Conservation (phyloP, 2,888 invertebrate species). For the Trimorus sp. region DNA sequence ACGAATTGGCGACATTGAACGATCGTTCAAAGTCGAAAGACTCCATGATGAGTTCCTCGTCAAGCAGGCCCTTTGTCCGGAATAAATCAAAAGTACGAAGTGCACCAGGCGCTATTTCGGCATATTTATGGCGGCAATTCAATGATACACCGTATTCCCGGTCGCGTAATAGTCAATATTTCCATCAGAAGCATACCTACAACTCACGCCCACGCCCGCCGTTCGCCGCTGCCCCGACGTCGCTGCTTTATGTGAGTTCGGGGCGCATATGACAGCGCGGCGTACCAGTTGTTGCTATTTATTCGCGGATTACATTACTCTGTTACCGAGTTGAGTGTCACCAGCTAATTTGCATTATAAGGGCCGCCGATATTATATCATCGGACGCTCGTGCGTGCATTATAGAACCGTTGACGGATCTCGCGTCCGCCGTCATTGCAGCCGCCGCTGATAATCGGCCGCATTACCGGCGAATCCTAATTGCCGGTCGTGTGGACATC, state of each 20-base stretch:
- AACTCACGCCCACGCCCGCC: conserved; percentile 79
- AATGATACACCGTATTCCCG: conserved; percentile 80
- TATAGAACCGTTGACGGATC: conserved; percentile 78
- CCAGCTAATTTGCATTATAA: conserved; percentile 81
- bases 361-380: conserved; percentile 80
- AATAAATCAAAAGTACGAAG: conserved; percentile 81
- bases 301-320: conserved; percentile 81
- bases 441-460: conserved; percentile 51
- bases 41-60: conserved; percentile 70
- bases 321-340: conserved; percentile 80
- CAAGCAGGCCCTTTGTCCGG: conserved; percentile 66
- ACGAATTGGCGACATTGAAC: conserved; percentile 62
- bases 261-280: conserved; percentile 80
- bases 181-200: conserved; percentile 82
- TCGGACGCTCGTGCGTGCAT: conserved; percentile 77
- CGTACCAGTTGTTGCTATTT: conserved; percentile 82
- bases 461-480: conserved; percentile 54
- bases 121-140: conserved; percentile 81
- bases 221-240: conserved; percentile 68
- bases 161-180: conserved; percentile 82
- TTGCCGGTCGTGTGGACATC: conserved; percentile 43
- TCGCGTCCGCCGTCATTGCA: conserved; percentile 55
- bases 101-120: conserved; percentile 76
- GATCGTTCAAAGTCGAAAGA: conserved; percentile 68
- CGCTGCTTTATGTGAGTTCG: conserved; percentile 80